phyloP scores from a whole-genome alignment of 2,797 vertebrate genomes.

The Cuculus canorus region DNA sequence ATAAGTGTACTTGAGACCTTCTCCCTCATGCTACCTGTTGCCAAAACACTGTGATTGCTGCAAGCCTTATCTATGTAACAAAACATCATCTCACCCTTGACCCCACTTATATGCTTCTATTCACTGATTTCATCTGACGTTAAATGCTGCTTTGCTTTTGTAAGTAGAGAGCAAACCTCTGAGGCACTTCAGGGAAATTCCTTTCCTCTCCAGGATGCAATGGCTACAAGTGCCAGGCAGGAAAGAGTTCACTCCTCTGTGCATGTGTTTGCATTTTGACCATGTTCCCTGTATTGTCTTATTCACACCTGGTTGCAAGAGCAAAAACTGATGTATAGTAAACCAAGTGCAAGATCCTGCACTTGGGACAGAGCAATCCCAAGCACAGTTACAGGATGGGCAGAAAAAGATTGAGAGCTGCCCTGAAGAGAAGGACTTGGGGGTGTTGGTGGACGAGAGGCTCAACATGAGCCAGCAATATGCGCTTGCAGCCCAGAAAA shows the following conservation, averaged over 20 bases:
- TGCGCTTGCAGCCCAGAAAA: too few relatives aligned
- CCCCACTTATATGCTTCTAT: neutral
- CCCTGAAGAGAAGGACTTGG: too few relatives aligned
- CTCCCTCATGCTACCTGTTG: neutral
- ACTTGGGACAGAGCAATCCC: too few relatives aligned
- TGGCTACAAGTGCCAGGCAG: fast-evolving
- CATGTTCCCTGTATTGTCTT: fast-evolving
- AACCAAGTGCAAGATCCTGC: too few relatives aligned
- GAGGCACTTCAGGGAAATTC: neutral
- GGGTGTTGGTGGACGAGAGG: too few relatives aligned
- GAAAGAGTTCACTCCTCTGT: neutral
- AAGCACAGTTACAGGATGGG: too few relatives aligned
- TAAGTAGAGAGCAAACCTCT: neutral
- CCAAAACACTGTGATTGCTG: neutral
- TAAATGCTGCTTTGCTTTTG: neutral
- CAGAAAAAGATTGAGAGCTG: too few relatives aligned
- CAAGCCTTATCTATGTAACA: neutral
- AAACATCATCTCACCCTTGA: neutral
- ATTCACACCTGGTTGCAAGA: neutral
- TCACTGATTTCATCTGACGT: neutral
- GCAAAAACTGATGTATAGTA: fast-evolving
- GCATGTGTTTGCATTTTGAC: neutral
- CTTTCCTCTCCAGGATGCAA: neutral
- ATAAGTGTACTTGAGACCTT: neutral
- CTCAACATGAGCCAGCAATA: too few relatives aligned